Evolutionary conservation across 92 coral and sea anemone genomes (phyloP), one percentile per base, ranked within the genome.

Genomic region (Parazoanthus atlanticus): DNA sequence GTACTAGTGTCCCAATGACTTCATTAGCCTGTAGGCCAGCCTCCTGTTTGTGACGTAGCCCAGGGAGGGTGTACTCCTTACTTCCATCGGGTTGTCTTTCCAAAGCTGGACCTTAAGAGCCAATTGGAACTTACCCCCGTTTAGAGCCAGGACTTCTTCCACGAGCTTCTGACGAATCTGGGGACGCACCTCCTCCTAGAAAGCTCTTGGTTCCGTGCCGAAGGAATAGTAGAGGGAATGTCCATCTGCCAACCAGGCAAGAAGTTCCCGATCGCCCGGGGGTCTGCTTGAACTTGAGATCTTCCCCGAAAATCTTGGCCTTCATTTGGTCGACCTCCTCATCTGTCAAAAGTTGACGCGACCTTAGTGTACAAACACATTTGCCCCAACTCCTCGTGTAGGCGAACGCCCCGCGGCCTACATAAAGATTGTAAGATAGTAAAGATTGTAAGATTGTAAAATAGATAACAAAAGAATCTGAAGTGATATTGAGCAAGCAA

Each of bases 171-270:
- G 13, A 0, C 31, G 1, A 40, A 78, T 21, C 5, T 79, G 70
- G 7, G 84, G 56, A 5, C 5, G n/a, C 4, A 29, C 56, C 33
- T 9, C 1, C 54, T 79, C 84, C 5, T 33, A 33, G 66, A 79
- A 79, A 17, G 6, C 52, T 32, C 15, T 32, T 0, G 56, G 84
- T 0, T 79, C 56, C 1, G 67, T 4, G 4, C 28, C 56, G 16
- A 29, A 5, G 15, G 84, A 0, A 25, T 79, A 9, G 3, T 71
- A 10, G 1, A 33, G 71, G 0, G 84, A 71, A 6, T 33, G n/a
- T 79, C 84, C 84, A 79, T 79, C 30, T 25, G 67, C 84, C 84
- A 79, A 1, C 66, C 16, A 7, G 0, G 84, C 28, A 79, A 79
- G 84, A 1, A 79, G 12, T 9, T 25, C 17, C 84, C 56, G 7